Evolutionary conservation across 2,797 vertebrate species (phyloP).

Genomic region (Tokudaia muenninki): DNA sequence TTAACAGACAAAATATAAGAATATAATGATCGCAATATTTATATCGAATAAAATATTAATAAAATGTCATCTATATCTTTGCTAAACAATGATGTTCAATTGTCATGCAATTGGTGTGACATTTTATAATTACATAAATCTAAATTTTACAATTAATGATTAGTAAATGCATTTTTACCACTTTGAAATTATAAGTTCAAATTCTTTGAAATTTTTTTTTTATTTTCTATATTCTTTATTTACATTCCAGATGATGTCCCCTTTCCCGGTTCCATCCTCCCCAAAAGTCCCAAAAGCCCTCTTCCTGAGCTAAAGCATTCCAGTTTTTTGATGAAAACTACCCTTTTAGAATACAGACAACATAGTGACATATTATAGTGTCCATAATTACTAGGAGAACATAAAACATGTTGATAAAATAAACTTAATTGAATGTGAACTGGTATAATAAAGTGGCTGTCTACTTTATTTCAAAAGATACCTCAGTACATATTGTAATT

Average conservation of each 20-base stretch:
- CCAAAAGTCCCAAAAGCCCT: too few species aligned
- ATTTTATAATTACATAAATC: not conserved
- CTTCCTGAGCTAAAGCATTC: not conserved
- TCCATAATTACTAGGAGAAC: not conserved
- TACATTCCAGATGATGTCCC: too few species aligned
- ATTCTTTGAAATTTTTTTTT: not conserved
- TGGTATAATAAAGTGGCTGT: not conserved
- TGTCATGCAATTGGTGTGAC: not conserved
- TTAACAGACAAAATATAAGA: slow-evolving; percentile 10
- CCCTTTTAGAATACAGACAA: not conserved
- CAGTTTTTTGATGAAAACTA: not conserved
- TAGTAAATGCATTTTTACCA: not conserved
- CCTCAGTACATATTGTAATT: not conserved
- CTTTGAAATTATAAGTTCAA: not conserved
- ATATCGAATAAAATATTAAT: not conserved
- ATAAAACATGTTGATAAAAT: not conserved
- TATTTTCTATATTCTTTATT: too few species aligned
- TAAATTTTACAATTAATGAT: slow-evolving; percentile 33
- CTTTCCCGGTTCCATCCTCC: too few species aligned
- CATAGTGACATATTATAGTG: not conserved
- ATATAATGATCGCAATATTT: not conserved
- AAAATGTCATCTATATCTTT: not conserved
- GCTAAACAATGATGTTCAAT: not conserved
- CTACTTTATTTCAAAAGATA: not conserved
- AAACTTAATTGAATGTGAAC: not conserved